phyloP scores from a whole-genome alignment of 2,888 invertebrate genomes.

The Eulithis testata region DNA sequence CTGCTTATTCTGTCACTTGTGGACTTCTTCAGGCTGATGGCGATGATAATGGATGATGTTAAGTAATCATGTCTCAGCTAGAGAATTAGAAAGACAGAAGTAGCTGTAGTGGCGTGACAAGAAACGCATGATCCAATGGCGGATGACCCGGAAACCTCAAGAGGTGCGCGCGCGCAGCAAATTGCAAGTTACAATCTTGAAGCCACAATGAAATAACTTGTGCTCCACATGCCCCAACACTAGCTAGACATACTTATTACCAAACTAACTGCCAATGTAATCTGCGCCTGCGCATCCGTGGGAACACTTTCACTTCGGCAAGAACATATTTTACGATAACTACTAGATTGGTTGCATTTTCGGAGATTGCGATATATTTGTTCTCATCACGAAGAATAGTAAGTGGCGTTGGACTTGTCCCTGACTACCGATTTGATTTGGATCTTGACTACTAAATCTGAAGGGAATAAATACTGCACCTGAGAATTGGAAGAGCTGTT shows the following conservation, averaged over 20 bases:
- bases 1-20: no score
- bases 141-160: conserved; percentile 54
- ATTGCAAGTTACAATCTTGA: conserved; percentile 14
- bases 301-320: conserved; percentile 71
- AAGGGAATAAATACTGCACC: no score
- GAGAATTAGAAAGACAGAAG: conserved; percentile 22
- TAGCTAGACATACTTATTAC: conserved; percentile 3
- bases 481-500: no score
- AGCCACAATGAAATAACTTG: conserved; percentile 9
- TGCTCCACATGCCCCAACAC: conserved; percentile 16
- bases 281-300: conserved; percentile 58
- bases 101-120: conserved; percentile 47
- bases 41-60: not conserved
- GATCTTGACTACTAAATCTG: no score
- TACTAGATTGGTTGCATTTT: conserved; percentile 34
- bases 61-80: conserved; percentile 4
- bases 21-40: no score
- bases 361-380: conserved; percentile 1
- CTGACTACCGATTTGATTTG: no score
- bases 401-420: not conserved
- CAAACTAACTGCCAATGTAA: conserved; percentile 23
- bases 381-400: not conserved
- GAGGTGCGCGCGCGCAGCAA: conserved; percentile 35
- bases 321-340: conserved; percentile 36
- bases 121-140: conserved; percentile 47